phyloP scores from a whole-genome alignment of 2,113 vertebrate genomes.

The Meles meles region DNA sequence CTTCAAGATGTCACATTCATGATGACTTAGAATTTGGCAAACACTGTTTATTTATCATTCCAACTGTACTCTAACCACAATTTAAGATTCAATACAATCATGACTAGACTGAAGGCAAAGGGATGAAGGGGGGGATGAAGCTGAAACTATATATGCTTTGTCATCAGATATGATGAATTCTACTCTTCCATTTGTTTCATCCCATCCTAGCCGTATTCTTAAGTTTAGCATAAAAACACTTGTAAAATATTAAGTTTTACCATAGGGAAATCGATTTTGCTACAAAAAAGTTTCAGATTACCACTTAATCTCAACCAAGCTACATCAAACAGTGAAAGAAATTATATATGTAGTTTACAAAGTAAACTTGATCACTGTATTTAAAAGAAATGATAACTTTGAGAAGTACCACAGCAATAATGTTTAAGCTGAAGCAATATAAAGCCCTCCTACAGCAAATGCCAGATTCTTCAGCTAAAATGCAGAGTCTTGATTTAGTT shows the following conservation, averaged over 20 bases:
- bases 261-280: constrained; percentile 79
- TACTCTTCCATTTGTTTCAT: constrained; percentile 16
- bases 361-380: constrained; percentile 78
- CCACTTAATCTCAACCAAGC: constrained; percentile 78
- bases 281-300: constrained; percentile 76
- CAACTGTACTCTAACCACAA: constrained; percentile 27
- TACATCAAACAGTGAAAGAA: constrained; percentile 71
- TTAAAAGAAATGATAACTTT: constrained; percentile 79
- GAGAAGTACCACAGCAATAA: constrained; percentile 70
- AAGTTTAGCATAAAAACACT: constrained; percentile 57
- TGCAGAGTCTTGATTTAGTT: constrained; percentile 68
- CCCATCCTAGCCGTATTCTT: constrained; percentile 45
- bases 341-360: constrained; percentile 70
- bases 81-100: constrained; percentile 57
- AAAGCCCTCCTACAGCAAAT: constrained; percentile 62
- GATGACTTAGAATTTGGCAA: constrained; percentile 30
- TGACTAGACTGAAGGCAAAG: constrained; percentile 39
- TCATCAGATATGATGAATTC: not conserved
- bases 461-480: constrained; percentile 62
- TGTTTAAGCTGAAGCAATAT: constrained; percentile 43
- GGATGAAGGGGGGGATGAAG: not conserved
- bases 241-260: constrained; percentile 77
- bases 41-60: not conserved
- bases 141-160: constrained; percentile 31
- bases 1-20: not conserved